Evolutionary conservation across 2,113 vertebrate species (phyloP).

Genomic region (Cochlearius cochlearius): DNA sequence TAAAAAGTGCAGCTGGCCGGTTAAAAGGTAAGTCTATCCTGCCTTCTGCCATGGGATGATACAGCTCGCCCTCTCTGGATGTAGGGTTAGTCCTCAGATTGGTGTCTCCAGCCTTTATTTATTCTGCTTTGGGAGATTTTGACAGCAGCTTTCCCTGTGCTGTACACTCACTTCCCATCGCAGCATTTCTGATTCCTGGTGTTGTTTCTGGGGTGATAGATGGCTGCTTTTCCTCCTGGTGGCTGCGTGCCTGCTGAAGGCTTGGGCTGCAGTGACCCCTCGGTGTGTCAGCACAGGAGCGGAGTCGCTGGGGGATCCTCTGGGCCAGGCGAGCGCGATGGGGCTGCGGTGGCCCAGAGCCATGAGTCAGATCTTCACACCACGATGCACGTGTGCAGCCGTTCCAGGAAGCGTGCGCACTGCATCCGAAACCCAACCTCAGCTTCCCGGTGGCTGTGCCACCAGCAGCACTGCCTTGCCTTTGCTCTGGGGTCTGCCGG

Average conservation of each 20-base stretch:
- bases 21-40: conserved; percentile 81
- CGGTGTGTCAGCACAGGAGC: neutral
- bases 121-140: neutral
- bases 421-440: neutral
- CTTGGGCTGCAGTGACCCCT: neutral
- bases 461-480: neutral
- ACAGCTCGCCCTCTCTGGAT: neutral
- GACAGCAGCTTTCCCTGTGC: neutral
- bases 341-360: neutral
- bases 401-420: neutral
- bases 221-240: neutral
- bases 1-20: conserved; percentile 83
- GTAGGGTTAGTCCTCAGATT: neutral
- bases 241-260: neutral
- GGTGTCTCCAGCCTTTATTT: neutral
- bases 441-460: neutral
- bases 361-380: fast-evolving
- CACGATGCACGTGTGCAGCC: fast-evolving
- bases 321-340: fast-evolving
- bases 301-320: neutral
- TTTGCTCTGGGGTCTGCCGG: neutral
- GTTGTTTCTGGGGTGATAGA: neutral
- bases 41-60: neutral
- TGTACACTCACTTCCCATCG: fast-evolving
- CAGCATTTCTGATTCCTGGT: neutral